phyloP scores from a whole-genome alignment of 2,797 vertebrate species.

The Clarias fuscus region DNA sequence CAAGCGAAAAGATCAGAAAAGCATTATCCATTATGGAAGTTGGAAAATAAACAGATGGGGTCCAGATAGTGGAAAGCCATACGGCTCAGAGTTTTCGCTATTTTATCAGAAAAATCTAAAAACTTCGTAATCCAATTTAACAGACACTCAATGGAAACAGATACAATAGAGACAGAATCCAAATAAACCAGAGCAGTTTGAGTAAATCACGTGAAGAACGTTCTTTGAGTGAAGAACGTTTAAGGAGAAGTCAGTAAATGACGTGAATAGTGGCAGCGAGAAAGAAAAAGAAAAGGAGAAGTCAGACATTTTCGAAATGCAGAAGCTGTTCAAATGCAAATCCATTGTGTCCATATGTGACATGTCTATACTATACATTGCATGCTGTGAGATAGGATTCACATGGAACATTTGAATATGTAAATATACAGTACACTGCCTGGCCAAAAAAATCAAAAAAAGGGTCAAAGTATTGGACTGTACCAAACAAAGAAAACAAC shows the following conservation, averaged over 20 bases:
- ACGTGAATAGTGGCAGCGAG: background rate
- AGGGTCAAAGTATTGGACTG: too few relatives aligned
- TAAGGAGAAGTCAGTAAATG: background rate
- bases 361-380: background rate
- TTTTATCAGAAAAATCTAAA: background rate
- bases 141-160: background rate
- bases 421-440: background rate
- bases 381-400: background rate
- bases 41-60: background rate
- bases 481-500: too few relatives aligned
- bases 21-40: background rate
- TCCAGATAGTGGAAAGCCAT: background rate
- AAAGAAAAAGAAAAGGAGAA: background rate
- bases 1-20: background rate
- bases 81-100: slow-evolving; percentile 35
- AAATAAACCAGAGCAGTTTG: background rate
- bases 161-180: background rate
- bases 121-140: background rate
- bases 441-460: too few relatives aligned
- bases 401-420: background rate
- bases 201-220: background rate
- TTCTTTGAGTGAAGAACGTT: background rate
- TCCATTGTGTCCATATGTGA: background rate
- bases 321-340: background rate
- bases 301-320: background rate